A percentile compares a stretch with the other conserved stretches of the same genome.
These are phyloP conservation scores for Bombus cullumanus DNA, from an alignment of 1,140 invertebrate species.

Conservation along the genomic window DNA sequence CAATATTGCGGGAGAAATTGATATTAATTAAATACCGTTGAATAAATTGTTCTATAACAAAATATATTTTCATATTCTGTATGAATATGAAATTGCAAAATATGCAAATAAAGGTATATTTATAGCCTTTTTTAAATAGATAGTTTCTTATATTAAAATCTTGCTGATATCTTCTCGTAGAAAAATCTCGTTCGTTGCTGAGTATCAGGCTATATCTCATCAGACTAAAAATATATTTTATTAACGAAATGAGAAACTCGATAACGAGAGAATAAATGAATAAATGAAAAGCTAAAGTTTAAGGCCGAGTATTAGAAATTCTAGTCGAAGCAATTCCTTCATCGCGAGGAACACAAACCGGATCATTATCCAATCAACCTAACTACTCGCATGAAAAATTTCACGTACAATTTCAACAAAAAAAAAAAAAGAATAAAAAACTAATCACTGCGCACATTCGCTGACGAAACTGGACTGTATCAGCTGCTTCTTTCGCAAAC, in stretches of 20 bases:
- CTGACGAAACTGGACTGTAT: not conserved
- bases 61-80: not conserved
- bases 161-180: too few species aligned
- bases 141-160: too few species aligned
- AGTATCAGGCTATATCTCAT: too few species aligned
- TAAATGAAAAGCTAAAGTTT: too few species aligned
- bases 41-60: not conserved
- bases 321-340: not conserved
- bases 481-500: not conserved
- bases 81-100: not conserved
- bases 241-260: too few species aligned
- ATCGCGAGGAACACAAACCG: not conserved
- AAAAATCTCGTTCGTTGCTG: too few species aligned
- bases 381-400: not conserved
- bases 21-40: not conserved
- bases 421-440: not conserved
- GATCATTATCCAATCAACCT: not conserved
- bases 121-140: not conserved
- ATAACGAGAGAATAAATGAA: too few species aligned
- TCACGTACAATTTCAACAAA: too few species aligned
- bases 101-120: not conserved
- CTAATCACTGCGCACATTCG: not conserved
- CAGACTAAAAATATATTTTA: too few species aligned
- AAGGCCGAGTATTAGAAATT: not conserved
- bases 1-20: not conserved